Percentiles rank a stretch among this genome's conserved stretches.
Conservation (phyloP, 2,113 vertebrate genomes). For the Charina bottae region DNA sequence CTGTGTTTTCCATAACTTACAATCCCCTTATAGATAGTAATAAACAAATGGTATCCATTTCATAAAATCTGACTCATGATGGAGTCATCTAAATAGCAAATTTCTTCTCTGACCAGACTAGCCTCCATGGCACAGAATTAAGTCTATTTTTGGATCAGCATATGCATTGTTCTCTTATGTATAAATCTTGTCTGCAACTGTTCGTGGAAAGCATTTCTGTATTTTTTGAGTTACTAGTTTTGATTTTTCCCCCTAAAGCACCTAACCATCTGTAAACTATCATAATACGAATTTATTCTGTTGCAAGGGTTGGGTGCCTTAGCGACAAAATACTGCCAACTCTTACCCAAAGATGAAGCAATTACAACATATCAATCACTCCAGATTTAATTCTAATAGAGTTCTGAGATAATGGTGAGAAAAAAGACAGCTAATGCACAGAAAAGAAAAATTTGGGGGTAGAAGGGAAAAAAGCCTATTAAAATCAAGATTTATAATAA, state of each 20-base stretch:
- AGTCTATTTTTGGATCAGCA: background rate
- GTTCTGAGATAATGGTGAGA: background rate
- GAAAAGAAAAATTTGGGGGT: background rate
- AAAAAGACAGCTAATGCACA: background rate
- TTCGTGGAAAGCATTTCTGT: background rate
- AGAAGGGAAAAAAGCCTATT: background rate
- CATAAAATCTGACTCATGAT: background rate
- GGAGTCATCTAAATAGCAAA: background rate
- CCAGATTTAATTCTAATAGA: slow-evolving; percentile 20
- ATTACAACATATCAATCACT: slow-evolving; percentile 24
- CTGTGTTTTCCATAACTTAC: background rate
- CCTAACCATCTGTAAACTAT: slow-evolving; percentile 2
- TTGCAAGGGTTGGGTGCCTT: background rate
- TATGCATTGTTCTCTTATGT: background rate
- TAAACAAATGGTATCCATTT: background rate
- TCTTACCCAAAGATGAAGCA: slow-evolving; percentile 25
- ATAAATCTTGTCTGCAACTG: background rate
- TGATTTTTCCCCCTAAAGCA: background rate
- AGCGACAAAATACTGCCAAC: slow-evolving; percentile 17
- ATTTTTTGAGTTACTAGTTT: background rate
- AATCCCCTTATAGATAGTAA: background rate
- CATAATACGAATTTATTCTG: slow-evolving; percentile 13
- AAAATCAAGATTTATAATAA: background rate
- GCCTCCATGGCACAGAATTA: background rate
- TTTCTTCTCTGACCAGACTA: background rate